Evolutionary conservation across 2,888 invertebrate species (phyloP).

Genomic region (Tachystola acroxantha): DNA sequence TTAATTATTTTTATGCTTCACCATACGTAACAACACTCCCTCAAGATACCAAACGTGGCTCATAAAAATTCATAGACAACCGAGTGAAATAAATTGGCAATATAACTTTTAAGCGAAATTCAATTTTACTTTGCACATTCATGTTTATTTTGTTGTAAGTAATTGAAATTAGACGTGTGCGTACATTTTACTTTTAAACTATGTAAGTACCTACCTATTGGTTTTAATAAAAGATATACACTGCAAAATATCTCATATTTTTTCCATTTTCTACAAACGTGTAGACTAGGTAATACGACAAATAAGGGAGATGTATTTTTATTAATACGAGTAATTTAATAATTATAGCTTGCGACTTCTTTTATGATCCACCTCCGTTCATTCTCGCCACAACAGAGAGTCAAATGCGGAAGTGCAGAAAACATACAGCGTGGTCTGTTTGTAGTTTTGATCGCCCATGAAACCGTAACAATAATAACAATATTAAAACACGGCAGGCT

Average conservation of each 20-base stretch:
- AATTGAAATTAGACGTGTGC: not conserved
- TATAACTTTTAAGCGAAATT: slow-evolving; percentile 38
- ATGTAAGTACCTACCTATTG: not conserved
- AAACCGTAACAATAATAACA: slow-evolving; percentile 17
- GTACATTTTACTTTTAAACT: not conserved
- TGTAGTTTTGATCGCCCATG: slow-evolving; percentile 23
- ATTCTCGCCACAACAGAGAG: too few relatives aligned
- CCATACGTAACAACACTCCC: slow-evolving; percentile 56
- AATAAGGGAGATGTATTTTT: too few relatives aligned
- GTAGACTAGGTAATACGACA: too few relatives aligned
- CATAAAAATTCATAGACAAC: slow-evolving; percentile 66
- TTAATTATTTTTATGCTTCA: slow-evolving; percentile 73
- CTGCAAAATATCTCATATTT: too few relatives aligned
- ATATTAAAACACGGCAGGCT: slow-evolving; percentile 25
- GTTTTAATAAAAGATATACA: too few relatives aligned
- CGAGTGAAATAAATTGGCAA: slow-evolving; percentile 50
- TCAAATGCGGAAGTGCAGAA: too few relatives aligned
- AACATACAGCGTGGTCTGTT: too few relatives aligned
- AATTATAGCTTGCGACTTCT: too few relatives aligned
- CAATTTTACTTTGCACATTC: slow-evolving; percentile 24
- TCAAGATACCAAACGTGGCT: slow-evolving; percentile 52
- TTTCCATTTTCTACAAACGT: too few relatives aligned
- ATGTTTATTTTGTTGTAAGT: not conserved
- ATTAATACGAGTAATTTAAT: too few relatives aligned
- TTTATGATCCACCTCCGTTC: too few relatives aligned